A percentile compares a stretch with the other conserved stretches of the same genome.
phyloP scores from a whole-genome alignment of 2,888 invertebrate genomes.

The Meta bourneti region DNA sequence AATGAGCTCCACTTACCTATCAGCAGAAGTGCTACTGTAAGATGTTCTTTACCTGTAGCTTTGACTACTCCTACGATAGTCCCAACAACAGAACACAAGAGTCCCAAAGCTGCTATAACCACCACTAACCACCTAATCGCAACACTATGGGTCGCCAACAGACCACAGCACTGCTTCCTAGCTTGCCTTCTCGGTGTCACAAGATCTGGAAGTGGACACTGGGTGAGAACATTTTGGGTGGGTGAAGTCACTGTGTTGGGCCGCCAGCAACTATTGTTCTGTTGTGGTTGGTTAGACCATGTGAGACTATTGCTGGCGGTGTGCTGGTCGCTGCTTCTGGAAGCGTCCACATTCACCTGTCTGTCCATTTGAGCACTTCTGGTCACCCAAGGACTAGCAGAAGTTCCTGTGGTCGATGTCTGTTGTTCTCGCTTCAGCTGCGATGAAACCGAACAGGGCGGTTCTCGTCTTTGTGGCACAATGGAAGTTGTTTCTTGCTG shows the following conservation, averaged over 20 bases:
- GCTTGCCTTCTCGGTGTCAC: constrained; percentile 73
- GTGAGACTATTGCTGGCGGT: constrained; percentile 29
- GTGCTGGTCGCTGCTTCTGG: constrained; percentile 17
- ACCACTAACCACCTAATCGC: constrained; percentile 87
- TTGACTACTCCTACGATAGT: constrained; percentile 91
- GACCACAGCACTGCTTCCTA: constrained; percentile 73
- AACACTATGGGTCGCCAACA: constrained; percentile 72
- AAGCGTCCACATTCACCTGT: constrained; percentile 35
- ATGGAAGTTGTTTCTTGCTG: constrained; percentile 34
- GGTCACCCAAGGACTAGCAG: constrained; percentile 72
- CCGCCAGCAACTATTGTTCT: constrained; percentile 63
- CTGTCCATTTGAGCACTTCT: constrained; percentile 54
- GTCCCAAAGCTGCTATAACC: constrained; percentile 87
- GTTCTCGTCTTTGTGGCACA: constrained; percentile 25
- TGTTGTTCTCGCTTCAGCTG: constrained; percentile 67
- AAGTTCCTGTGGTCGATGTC: constrained; percentile 17
- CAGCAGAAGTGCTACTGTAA: constrained; percentile 91
- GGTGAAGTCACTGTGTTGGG: constrained; percentile 66
- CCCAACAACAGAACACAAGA: constrained; percentile 90
- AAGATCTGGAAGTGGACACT: constrained; percentile 73
- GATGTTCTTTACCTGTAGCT: constrained; percentile 90
- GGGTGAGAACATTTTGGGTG: constrained; percentile 59
- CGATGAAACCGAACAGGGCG: constrained; percentile 11
- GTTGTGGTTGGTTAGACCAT: constrained; percentile 40
- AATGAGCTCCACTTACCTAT: constrained; percentile 85